A percentile compares a stretch with the other conserved stretches of the same genome.
These are phyloP conservation scores for Mesorhabditis sp. DNA, from an alignment of 2,888 invertebrate species.

Conservation along the genomic window DNA sequence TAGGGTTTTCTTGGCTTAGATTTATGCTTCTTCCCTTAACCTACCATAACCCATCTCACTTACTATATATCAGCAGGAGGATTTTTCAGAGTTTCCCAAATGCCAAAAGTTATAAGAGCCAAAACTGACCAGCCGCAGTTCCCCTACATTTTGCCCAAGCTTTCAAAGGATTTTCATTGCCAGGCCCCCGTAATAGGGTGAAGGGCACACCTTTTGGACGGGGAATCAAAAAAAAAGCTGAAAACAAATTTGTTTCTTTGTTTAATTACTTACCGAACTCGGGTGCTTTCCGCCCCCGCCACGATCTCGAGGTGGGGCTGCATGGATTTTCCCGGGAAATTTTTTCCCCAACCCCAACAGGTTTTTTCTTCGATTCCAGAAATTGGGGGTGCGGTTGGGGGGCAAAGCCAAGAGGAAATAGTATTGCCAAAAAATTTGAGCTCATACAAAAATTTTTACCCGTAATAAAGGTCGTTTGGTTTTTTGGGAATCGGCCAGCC, in stretches of 20 bases:
- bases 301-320: neutral
- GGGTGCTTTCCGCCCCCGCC: neutral
- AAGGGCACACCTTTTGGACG: conserved; percentile 36
- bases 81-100: conserved; percentile 25
- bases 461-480: too few species aligned
- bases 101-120: neutral
- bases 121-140: conserved; percentile 25
- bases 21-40: too few species aligned
- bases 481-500: too few species aligned
- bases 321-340: neutral
- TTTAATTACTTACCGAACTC: conserved; percentile 9
- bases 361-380: neutral
- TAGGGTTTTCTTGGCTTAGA: too few species aligned
- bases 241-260: neutral
- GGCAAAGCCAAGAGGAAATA: too few species aligned
- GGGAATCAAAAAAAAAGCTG: conserved; percentile 39
- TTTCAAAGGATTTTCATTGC: conserved; percentile 46
- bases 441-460: too few species aligned
- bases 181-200: conserved; percentile 38
- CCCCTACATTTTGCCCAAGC: conserved; percentile 26
- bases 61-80: conserved; percentile 8
- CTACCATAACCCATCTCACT: too few species aligned
- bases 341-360: neutral
- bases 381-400: neutral
- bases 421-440: too few species aligned